phyloP scores from a whole-genome alignment of 2,888 invertebrate species.

The Halictus ligatus region DNA sequence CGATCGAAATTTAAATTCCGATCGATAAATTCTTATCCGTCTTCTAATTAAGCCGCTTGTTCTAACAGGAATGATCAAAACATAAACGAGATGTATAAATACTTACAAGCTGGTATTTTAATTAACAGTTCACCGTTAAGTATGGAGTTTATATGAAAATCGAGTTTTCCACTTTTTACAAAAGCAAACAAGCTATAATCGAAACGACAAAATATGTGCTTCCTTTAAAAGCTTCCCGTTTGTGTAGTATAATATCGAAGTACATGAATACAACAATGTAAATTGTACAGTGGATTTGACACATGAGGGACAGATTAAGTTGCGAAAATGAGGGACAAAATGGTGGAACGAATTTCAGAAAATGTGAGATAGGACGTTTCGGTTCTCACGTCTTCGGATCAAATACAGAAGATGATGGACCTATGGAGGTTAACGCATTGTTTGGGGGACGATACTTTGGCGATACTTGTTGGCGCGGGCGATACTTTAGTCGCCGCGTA shows the following conservation, averaged over 20 bases:
- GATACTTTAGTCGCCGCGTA: too few species aligned
- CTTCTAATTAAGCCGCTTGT: background rate
- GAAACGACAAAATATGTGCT: background rate
- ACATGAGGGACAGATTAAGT: too few species aligned
- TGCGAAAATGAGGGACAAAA: too few species aligned
- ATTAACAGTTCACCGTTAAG: background rate
- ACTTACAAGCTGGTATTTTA: background rate
- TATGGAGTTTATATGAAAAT: background rate
- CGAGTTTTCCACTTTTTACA: background rate
- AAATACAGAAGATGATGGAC: too few species aligned
- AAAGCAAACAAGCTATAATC: background rate
- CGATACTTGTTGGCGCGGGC: too few species aligned
- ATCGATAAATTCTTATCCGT: background rate
- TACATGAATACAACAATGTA: background rate
- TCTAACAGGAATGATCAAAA: background rate
- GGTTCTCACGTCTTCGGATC: too few species aligned
- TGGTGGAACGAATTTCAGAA: too few species aligned
- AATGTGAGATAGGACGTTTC: too few species aligned
- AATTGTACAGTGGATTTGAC: background rate
- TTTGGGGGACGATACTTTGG: too few species aligned
- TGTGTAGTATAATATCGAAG: background rate
- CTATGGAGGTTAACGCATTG: too few species aligned
- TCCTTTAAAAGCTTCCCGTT: background rate
- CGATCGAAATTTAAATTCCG: constrained; percentile 7
- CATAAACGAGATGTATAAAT: background rate